Evolutionary conservation across 2,888 invertebrate species (phyloP), one percentile per base, ranked within the genome.

Genomic region (Bellardia pandia): DNA sequence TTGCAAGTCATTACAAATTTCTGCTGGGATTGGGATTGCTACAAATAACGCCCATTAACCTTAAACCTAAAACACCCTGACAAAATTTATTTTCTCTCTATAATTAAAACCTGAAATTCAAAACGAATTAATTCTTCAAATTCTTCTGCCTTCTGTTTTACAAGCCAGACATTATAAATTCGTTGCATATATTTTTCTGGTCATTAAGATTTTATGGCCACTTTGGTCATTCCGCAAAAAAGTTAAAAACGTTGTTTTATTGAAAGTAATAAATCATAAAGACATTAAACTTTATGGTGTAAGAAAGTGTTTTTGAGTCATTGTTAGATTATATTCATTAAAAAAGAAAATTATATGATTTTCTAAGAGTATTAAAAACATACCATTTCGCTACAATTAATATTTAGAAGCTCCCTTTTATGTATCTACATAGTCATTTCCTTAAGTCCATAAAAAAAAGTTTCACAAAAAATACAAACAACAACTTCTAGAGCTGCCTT

Each of bases 261-360:
- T 64, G 64, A 64, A 64, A 16, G 40, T 40, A n/a, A 64, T 64
- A 40, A 64, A 64, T 64, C 64, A 64, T 64, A 64, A 64, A 64
- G 16, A 40, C 64, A 64, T 64, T 64, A 64, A 64, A 64, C 16
- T 64, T 64, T 64, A 64, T 40, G 64, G 40, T 64, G 40, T 64
- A 37, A 37, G n/a, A 64, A 64, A 40, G 64, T 40, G 64, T 64
- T 40, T 40, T 64, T 64, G 64, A 64, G 64, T 64, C 40, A 64
- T 64, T n/a, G 14, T 64, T 16, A 64, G 64, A 64, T 64, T 40
- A 40, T n/a, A 64, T 40, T 64, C 40, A n/a, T 40, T n/a, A 64
- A 16, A 16, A 40, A 40, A 40, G 37, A 64, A 64, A n/a, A 40
- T 33, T 53, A n/a, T 45, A 11, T 45, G 9, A 45, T 11, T 11